Percentiles rank a stretch among this genome's conserved stretches.
These are phyloP conservation scores for Flexamia atlantica DNA, from an alignment of 2,888 invertebrate species.

Conservation along the genomic window DNA sequence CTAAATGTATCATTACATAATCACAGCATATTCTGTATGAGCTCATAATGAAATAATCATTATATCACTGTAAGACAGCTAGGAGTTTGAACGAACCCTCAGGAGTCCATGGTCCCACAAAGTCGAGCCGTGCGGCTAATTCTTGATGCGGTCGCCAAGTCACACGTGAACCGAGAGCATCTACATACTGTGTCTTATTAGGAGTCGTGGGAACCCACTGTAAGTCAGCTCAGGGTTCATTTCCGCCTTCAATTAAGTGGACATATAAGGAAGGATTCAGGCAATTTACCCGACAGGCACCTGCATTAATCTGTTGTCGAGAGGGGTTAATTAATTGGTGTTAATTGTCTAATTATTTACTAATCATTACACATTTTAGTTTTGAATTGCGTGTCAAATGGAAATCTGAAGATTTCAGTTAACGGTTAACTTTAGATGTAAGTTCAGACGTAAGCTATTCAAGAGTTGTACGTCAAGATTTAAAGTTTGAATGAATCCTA, in stretches of 20 bases:
- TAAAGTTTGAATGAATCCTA: too few relatives aligned
- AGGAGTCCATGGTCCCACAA: background rate
- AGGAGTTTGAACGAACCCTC: background rate
- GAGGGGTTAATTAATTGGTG: conserved; percentile 22
- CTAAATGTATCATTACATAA: too few relatives aligned
- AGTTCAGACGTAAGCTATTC: too few relatives aligned
- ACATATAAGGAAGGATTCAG: conserved; percentile 34
- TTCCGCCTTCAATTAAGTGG: conserved; percentile 56
- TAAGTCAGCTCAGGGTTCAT: conserved; percentile 40
- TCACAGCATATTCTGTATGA: too few relatives aligned
- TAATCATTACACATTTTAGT: background rate
- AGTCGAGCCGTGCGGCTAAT: conserved; percentile 20
- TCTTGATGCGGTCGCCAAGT: conserved; percentile 10
- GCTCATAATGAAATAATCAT: too few relatives aligned
- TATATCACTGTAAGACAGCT: too few relatives aligned
- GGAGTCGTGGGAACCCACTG: conserved; percentile 29
- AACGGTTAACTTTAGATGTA: too few relatives aligned
- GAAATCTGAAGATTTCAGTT: too few relatives aligned
- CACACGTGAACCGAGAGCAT: conserved; percentile 36
- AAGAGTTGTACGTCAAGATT: too few relatives aligned
- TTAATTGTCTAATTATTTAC: conserved; percentile 2
- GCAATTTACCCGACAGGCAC: conserved; percentile 18
- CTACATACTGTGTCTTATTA: conserved; percentile 45
- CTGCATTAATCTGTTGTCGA: background rate
- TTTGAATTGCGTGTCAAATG: too few relatives aligned